Percentiles rank a stretch among this genome's conserved stretches.
These are phyloP conservation scores for Mus spretus DNA, from an alignment of 2,797 vertebrate species.

Conservation along the genomic window DNA sequence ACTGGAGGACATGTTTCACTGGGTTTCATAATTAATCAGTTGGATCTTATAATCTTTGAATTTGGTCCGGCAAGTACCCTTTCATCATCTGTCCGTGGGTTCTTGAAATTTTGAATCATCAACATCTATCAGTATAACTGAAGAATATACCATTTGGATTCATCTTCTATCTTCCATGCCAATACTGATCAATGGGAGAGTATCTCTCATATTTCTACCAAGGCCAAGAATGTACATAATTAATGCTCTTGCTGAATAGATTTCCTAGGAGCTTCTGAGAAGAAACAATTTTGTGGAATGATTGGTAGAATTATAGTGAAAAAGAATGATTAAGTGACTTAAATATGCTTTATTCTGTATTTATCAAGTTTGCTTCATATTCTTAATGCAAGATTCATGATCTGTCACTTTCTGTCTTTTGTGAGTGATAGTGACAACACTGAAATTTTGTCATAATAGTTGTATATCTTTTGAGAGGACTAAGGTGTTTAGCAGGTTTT, in stretches of 20 bases:
- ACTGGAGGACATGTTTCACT: neutral
- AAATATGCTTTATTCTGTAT: neutral
- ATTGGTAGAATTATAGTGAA: neutral
- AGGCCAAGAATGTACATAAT: neutral
- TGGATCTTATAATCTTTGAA: neutral
- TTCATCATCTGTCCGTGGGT: neutral
- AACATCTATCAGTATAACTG: neutral
- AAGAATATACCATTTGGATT: neutral
- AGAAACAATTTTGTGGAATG: neutral
- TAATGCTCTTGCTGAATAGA: neutral
- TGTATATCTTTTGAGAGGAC: neutral
- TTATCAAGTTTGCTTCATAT: conserved; percentile 28
- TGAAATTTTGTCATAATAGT: neutral
- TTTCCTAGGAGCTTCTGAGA: neutral
- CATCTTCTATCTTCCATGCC: neutral
- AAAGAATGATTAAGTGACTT: neutral
- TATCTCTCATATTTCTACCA: neutral
- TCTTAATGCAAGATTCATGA: neutral
- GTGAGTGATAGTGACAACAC: neutral
- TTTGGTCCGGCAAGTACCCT: neutral
- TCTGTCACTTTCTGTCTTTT: neutral
- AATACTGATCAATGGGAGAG: neutral
- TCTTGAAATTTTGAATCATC: conserved; percentile 7
- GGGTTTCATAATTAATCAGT: neutral
- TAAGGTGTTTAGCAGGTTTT: neutral